These are phyloP conservation scores for Cephus pulcher DNA, from an alignment of 2,888 invertebrate genomes.

Conservation along the genomic window DNA sequence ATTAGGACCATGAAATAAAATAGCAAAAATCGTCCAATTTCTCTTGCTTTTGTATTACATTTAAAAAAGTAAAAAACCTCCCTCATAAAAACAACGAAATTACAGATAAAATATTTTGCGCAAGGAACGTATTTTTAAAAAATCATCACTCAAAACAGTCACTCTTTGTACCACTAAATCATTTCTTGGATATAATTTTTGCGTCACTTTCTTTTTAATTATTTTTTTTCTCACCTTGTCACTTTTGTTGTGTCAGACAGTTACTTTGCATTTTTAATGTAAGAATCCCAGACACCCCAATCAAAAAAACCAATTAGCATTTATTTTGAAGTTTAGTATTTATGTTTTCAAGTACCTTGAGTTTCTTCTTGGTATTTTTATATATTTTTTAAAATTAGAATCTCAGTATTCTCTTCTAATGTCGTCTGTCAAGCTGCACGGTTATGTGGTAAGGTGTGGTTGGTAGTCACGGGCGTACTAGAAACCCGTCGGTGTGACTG, in stretches of 20 bases:
- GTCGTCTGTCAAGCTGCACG: neutral
- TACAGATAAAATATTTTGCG: neutral
- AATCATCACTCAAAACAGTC: neutral
- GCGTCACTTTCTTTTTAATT: neutral
- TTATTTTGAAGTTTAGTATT: neutral
- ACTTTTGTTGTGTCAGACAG: neutral
- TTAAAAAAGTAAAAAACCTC: neutral
- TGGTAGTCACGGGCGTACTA: constrained; percentile 37
- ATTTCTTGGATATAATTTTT: neutral
- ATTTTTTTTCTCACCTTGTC: neutral
- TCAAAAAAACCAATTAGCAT: neutral
- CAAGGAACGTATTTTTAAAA: neutral
- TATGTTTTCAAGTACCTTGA: neutral
- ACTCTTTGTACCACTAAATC: neutral
- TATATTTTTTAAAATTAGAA: neutral
- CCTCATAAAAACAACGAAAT: neutral
- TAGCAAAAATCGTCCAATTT: neutral
- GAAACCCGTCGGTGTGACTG: constrained; percentile 26
- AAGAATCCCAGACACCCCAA: neutral
- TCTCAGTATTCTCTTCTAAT: neutral
- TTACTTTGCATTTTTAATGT: neutral
- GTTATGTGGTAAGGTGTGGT: constrained; percentile 37
- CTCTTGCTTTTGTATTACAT: neutral
- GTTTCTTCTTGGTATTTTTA: neutral
- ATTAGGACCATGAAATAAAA: neutral